Conservation (phyloP, 2,888 invertebrate genomes). For the Unio delphinus region DNA sequence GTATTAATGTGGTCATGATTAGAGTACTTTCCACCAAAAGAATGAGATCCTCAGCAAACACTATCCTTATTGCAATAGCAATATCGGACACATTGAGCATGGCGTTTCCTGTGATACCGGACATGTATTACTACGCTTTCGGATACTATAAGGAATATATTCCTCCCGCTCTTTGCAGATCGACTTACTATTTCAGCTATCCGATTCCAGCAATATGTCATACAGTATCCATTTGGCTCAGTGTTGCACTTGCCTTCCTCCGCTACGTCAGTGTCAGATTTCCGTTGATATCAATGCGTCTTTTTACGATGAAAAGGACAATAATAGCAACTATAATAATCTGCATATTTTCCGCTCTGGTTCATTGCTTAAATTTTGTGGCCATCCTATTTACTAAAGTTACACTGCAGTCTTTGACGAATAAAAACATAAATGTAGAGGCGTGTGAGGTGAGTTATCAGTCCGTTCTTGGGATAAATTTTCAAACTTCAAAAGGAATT, state of each 20-base stretch:
- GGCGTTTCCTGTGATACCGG: slow-evolving; percentile 6
- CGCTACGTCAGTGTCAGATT: slow-evolving; percentile 15
- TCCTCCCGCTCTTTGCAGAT: slow-evolving; percentile 1
- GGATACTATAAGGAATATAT: slow-evolving; percentile 12
- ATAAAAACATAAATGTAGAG: too few species aligned
- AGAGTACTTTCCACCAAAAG: slow-evolving; percentile 7
- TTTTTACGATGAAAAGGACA: slow-evolving; percentile 7
- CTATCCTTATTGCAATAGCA: slow-evolving; percentile 16
- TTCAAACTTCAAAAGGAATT: too few species aligned
- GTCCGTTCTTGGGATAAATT: too few species aligned
- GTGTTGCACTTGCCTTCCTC: slow-evolving; percentile 15
- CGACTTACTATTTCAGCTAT: slow-evolving; percentile 5
- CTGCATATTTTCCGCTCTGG: too few species aligned
- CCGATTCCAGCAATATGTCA: slow-evolving; percentile 10
- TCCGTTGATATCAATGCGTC: slow-evolving; percentile 7
- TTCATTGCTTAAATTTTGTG: too few species aligned
- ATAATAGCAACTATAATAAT: background rate
- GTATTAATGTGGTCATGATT: slow-evolving; percentile 9
- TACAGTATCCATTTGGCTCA: slow-evolving; percentile 18
- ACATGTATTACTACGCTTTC: slow-evolving; percentile 12
- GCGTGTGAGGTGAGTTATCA: too few species aligned
- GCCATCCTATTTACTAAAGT: too few species aligned
- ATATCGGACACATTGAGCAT: slow-evolving; percentile 16
- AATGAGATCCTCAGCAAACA: slow-evolving; percentile 16
- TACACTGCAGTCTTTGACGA: too few species aligned